Percentiles rank a stretch among this genome's conserved stretches.
Conservation (phyloP, 2,888 invertebrate species). For the Blera fallax region DNA sequence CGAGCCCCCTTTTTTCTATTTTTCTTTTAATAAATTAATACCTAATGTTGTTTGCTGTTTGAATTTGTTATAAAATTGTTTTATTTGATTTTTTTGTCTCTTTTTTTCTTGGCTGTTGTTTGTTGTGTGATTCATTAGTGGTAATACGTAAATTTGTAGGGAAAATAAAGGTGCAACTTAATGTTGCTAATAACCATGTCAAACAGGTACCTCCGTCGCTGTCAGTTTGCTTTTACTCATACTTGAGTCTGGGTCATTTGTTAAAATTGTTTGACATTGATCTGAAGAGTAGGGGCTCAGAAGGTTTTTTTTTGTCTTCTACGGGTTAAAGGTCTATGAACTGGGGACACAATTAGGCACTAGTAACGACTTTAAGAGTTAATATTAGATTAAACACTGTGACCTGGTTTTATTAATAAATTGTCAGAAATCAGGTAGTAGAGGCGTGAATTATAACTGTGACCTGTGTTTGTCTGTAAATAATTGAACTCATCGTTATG, state of each 20-base stretch:
- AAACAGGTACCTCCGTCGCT: not conserved
- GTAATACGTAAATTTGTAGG: slow-evolving; percentile 14
- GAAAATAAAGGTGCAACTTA: slow-evolving; percentile 20
- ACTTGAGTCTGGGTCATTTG: not conserved
- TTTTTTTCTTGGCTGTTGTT: not conserved
- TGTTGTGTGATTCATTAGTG: slow-evolving; percentile 8
- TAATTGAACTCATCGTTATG: no score
- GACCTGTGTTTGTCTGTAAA: no score
- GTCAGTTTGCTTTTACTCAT: not conserved
- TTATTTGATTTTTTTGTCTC: not conserved
- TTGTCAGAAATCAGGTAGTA: not conserved
- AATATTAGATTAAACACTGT: not conserved
- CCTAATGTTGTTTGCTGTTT: not conserved
- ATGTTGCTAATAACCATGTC: not conserved
- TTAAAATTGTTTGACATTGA: slow-evolving; percentile 5
- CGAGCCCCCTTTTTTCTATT: slow-evolving; percentile 20
- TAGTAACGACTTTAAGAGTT: not conserved
- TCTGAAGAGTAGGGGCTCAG: not conserved
- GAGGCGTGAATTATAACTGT: not conserved
- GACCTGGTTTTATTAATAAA: not conserved
- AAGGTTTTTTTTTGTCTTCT: not conserved
- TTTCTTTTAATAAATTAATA: not conserved
- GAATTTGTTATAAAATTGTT: not conserved
- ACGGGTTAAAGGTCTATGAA: not conserved
- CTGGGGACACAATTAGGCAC: not conserved